These are phyloP conservation scores for Spatulosminthurus flaviceps DNA, from an alignment of 2,888 invertebrate species.

Conservation along the genomic window DNA sequence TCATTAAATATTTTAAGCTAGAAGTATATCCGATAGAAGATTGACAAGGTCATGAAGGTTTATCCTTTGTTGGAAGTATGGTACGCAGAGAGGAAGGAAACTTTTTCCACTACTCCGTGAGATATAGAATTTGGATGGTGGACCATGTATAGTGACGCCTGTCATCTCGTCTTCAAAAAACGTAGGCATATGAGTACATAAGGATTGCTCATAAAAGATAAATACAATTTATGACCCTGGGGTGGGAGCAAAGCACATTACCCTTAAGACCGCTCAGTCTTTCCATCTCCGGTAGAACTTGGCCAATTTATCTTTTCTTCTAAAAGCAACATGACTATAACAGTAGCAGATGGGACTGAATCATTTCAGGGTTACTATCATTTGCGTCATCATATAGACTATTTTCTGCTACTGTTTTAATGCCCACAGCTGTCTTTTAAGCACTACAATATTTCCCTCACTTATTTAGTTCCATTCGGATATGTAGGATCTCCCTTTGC, in stretches of 20 bases:
- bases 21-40: not conserved
- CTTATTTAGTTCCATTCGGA: too few species aligned
- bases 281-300: not conserved
- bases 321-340: too few species aligned
- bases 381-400: too few species aligned
- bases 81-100: too few species aligned
- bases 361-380: too few species aligned
- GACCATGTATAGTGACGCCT: too few species aligned
- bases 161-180: too few species aligned
- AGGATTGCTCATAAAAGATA: not conserved
- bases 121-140: not conserved
- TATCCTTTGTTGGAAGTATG: not conserved
- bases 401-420: too few species aligned
- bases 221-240: not conserved
- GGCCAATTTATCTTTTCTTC: not conserved
- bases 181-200: not conserved
- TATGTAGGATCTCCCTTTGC: too few species aligned
- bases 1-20: not conserved
- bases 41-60: not conserved
- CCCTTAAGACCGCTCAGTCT: not conserved
- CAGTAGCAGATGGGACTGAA: too few species aligned
- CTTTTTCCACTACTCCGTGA: not conserved
- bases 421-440: too few species aligned
- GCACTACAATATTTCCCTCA: too few species aligned
- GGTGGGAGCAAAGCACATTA: slow-evolving; percentile 11